Evolutionary conservation across 2,888 invertebrate genomes (phyloP).

Genomic region (Parelbella ahira): DNA sequence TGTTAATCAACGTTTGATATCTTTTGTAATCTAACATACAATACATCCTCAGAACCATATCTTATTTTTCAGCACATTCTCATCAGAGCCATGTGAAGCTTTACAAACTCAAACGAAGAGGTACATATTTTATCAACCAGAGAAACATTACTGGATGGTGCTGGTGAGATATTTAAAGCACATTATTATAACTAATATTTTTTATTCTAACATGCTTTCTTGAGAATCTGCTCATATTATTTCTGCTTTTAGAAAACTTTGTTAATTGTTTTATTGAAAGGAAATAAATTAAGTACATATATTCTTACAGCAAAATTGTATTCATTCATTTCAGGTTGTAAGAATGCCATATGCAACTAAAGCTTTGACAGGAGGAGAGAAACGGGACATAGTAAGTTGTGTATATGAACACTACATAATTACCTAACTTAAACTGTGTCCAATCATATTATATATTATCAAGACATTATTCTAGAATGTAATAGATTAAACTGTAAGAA

Average conservation of each 20-base stretch:
- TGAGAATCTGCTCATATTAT: too few relatives aligned
- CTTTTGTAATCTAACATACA: too few relatives aligned
- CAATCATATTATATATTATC: too few relatives aligned
- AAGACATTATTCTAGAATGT: too few relatives aligned
- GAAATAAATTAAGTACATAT: neutral
- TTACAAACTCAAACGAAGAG: conserved; percentile 94
- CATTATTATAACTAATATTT: too few relatives aligned
- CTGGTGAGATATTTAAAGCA: conserved; percentile 81
- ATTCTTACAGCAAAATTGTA: conserved; percentile 3
- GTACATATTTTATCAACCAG: conserved; percentile 93
- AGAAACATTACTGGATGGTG: conserved; percentile 93
- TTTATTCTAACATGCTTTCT: too few relatives aligned
- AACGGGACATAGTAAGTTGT: conserved; percentile 86
- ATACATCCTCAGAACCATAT: neutral
- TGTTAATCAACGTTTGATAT: too few relatives aligned
- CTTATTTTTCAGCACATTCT: conserved; percentile 85
- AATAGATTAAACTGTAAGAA: too few relatives aligned
- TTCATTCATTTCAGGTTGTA: conserved; percentile 81
- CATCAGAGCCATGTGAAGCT: conserved; percentile 89
- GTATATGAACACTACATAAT: neutral
- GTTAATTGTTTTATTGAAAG: too few relatives aligned
- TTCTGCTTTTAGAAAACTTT: too few relatives aligned
- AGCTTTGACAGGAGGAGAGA: conserved; percentile 87
- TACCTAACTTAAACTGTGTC: too few relatives aligned
- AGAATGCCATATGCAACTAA: conserved; percentile 87